phyloP scores from a whole-genome alignment of 2,113 vertebrate species.

The Rhea americana region DNA sequence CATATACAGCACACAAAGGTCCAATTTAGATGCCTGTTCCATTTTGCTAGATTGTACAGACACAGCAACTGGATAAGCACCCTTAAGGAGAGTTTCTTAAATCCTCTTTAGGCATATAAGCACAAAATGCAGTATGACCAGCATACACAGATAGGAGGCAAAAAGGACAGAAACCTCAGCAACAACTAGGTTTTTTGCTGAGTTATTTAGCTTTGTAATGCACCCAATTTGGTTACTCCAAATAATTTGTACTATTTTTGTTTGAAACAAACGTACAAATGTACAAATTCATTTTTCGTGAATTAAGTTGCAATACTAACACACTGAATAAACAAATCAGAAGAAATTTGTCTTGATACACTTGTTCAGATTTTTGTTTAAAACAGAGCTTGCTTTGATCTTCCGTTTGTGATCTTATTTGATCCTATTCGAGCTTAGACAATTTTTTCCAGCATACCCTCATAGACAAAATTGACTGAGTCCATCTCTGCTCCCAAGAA shows the following conservation, averaged over 20 bases:
- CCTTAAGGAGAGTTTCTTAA: neutral
- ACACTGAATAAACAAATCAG: neutral
- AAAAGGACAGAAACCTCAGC: neutral
- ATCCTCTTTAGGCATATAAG: neutral
- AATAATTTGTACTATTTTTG: neutral
- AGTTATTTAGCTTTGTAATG: neutral
- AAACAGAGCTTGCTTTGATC: neutral
- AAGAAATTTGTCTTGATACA: neutral
- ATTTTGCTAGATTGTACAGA: neutral
- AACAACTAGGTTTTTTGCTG: neutral
- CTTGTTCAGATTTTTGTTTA: neutral
- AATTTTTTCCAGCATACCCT: neutral
- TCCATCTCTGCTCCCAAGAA: neutral
- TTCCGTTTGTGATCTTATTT: neutral
- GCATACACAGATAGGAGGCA: neutral
- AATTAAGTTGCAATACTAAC: neutral
- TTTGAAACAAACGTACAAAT: neutral
- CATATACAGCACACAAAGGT: accelerated
- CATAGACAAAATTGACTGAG: neutral
- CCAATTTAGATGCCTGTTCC: neutral
- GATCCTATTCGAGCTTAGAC: neutral
- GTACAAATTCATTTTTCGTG: neutral
- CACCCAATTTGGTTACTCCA: neutral
- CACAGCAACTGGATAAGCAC: neutral
- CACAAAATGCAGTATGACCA: neutral